These are phyloP conservation scores for Ophion ventricosus DNA, from an alignment of 2,888 invertebrate species.

Conservation along the genomic window DNA sequence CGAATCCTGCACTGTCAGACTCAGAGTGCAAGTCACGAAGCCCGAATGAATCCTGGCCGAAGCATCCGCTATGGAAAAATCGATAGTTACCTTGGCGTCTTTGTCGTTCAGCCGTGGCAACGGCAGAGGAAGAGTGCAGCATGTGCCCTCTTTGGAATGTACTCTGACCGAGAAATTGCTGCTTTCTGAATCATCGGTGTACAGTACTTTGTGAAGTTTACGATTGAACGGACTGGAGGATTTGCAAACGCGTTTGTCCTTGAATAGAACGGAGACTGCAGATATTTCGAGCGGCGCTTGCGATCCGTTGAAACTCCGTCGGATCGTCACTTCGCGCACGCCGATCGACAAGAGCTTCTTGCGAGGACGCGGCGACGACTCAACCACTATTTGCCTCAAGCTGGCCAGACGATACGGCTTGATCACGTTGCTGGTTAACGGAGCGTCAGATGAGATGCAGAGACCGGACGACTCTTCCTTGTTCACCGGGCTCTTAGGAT, in stretches of 20 bases:
- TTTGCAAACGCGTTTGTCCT: conserved; percentile 76
- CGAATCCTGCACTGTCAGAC: conserved; percentile 65
- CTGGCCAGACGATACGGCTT: conserved; percentile 74
- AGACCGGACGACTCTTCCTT: conserved; percentile 72
- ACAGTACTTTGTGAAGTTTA: conserved; percentile 78
- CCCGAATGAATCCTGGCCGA: conserved; percentile 75
- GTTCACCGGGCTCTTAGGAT: conserved; percentile 58
- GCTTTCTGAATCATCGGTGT: conserved; percentile 72
- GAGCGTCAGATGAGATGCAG: conserved; percentile 72
- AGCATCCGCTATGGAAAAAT: conserved; percentile 76
- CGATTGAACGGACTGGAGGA: conserved; percentile 77
- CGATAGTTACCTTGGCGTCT: conserved; percentile 75
- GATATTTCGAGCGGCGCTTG: conserved; percentile 70
- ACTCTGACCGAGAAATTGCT: conserved; percentile 76
- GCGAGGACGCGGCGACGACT: conserved; percentile 61
- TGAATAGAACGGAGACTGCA: conserved; percentile 75
- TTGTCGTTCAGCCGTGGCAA: conserved; percentile 75
- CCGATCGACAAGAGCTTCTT: conserved; percentile 78
- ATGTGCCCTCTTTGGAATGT: conserved; percentile 69
- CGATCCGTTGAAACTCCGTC: conserved; percentile 60
- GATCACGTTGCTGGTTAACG: conserved; percentile 73
- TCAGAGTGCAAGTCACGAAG: conserved; percentile 75
- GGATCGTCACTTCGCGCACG: conserved; percentile 76
- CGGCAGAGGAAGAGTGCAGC: conserved; percentile 76
- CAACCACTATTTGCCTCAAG: conserved; percentile 68